Conservation (phyloP, 2,113 vertebrate species). For the Podocnemis expansa region DNA sequence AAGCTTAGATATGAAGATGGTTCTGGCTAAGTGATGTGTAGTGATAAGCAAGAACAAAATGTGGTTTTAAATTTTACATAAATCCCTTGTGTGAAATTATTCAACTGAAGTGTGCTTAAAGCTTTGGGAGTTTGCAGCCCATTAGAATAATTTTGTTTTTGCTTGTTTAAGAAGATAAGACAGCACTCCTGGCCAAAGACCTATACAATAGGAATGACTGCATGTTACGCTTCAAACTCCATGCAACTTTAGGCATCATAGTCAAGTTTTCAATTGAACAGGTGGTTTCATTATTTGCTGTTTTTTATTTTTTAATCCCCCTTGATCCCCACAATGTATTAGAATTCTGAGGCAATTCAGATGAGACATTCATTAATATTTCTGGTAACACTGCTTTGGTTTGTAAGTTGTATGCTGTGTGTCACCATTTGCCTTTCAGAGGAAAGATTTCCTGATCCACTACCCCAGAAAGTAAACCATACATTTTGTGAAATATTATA, state of each 20-base stretch:
- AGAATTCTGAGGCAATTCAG: background rate
- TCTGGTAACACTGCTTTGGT: background rate
- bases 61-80: background rate
- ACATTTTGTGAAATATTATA: background rate
- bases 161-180: background rate
- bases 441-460: background rate
- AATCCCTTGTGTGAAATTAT: background rate
- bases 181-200: background rate
- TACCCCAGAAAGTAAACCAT: background rate
- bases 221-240: background rate
- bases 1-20: background rate
- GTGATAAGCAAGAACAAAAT: background rate
- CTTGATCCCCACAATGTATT: background rate
- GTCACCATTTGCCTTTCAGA: background rate
- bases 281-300: slow-evolving; percentile 3
- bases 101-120: background rate
- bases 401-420: background rate
- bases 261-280: background rate
- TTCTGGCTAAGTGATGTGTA: background rate
- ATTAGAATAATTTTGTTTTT: background rate
- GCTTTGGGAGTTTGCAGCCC: background rate
- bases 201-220: background rate
- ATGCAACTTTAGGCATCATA: rapidly evolving
- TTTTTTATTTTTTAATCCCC: background rate
- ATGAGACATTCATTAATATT: background rate